Conservation (phyloP, 2,797 vertebrate species). For the Xiphorhynchus erythropygius region DNA sequence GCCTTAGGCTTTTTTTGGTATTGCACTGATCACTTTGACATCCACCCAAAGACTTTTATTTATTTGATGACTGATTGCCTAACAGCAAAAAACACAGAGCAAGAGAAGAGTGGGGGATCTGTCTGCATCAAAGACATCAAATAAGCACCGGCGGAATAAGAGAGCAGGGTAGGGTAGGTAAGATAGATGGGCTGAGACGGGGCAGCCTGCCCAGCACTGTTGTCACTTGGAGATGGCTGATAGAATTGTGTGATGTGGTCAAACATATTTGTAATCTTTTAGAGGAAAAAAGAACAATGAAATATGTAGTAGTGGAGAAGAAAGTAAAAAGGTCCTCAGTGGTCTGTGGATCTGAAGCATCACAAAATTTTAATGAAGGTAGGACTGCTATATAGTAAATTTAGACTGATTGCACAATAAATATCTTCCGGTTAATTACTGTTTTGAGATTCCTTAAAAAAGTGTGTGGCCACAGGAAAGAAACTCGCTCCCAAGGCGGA, state of each 20-base stretch:
- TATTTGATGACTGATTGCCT: neutral
- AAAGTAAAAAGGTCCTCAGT: neutral
- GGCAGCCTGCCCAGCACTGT: neutral
- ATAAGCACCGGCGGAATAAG: neutral
- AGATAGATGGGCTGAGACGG: neutral
- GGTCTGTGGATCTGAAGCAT: neutral
- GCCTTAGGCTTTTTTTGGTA: neutral
- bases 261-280: neutral
- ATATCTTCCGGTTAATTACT: neutral
- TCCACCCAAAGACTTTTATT: neutral
- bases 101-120: neutral
- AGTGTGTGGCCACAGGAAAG: neutral
- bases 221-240: neutral
- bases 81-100: neutral
- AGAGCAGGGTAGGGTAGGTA: neutral
- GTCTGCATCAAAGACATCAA: neutral
- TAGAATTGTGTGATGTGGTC: neutral
- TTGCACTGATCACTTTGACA: neutral
- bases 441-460: neutral
- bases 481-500: neutral
- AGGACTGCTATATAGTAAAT: neutral
- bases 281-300: neutral
- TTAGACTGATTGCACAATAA: neutral
- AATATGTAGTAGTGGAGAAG: neutral
- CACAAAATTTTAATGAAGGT: neutral